phyloP scores from a whole-genome alignment of 2,888 invertebrate genomes.

The Flexamia atlantica region DNA sequence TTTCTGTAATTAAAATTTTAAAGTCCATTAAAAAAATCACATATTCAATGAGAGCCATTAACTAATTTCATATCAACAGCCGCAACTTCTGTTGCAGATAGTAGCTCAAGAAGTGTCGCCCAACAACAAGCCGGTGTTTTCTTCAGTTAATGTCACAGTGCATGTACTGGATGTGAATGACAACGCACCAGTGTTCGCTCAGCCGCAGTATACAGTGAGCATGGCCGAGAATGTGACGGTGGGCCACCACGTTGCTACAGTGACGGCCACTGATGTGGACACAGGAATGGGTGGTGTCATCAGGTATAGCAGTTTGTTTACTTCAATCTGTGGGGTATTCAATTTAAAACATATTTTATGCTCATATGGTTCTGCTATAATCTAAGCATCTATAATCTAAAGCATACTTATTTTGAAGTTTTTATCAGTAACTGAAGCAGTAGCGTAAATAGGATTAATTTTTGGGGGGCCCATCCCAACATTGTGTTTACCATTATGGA shows the following conservation, averaged over 20 bases:
- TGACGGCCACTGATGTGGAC: constrained; percentile 88
- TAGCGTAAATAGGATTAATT: no score
- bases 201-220: constrained; percentile 84
- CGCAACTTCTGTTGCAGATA: constrained; percentile 77
- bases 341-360: no score
- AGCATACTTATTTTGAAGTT: no score
- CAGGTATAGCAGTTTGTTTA: constrained; percentile 10
- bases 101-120: constrained; percentile 90
- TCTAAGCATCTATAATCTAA: no score
- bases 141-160: constrained; percentile 86
- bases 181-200: constrained; percentile 89
- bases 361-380: no score
- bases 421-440: no score
- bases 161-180: constrained; percentile 93
- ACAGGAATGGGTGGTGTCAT: constrained; percentile 87
- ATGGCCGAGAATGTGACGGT: constrained; percentile 89
- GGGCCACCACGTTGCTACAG: constrained; percentile 79
- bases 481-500: no score
- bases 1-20: no score
- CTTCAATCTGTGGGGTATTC: no score
- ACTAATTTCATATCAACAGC: constrained; percentile 35
- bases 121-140: constrained; percentile 83
- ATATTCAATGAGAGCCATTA: no score
- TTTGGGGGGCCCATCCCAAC: no score
- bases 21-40: no score